These are phyloP conservation scores for Molanna angustata DNA, from an alignment of 2,888 invertebrate genomes.

Conservation along the genomic window DNA sequence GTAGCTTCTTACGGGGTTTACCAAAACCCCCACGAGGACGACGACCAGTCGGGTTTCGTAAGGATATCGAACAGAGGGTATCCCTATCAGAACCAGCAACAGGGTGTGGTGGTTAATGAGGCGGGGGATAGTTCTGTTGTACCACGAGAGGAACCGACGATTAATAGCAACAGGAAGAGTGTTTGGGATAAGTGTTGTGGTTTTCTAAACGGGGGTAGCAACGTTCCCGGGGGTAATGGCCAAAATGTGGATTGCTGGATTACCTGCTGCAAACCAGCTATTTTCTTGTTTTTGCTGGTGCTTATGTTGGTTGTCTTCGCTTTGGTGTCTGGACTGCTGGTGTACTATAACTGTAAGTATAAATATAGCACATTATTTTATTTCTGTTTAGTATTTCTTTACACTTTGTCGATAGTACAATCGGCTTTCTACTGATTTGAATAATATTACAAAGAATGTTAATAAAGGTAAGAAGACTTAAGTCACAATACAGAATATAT, in stretches of 20 bases:
- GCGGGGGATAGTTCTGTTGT: conserved; percentile 54
- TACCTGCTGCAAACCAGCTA: conserved; percentile 54
- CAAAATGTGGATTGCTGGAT: conserved; percentile 55
- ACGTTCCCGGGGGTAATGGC: conserved; percentile 40
- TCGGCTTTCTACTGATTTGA: too few species aligned
- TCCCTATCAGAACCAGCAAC: conserved; percentile 43
- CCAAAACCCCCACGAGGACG: conserved; percentile 47
- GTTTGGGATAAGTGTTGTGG: conserved; percentile 46
- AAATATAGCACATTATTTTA: too few species aligned
- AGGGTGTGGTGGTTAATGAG: conserved; percentile 55
- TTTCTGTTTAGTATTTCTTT: too few species aligned
- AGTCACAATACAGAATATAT: too few species aligned
- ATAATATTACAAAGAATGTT: too few species aligned
- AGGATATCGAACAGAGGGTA: conserved; percentile 47
- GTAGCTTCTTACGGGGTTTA: conserved; percentile 56
- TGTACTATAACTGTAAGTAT: conserved; percentile 59
- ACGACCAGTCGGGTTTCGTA: conserved; percentile 51
- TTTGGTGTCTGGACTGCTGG: conserved; percentile 55
- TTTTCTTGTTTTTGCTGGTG: conserved; percentile 52
- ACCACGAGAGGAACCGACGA: conserved; percentile 24
- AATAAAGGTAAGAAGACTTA: too few species aligned
- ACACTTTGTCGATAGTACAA: too few species aligned
- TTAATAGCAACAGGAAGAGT: conserved; percentile 36
- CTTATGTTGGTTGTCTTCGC: conserved; percentile 57
- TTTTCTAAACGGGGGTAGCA: conserved; percentile 38